Percentiles rank a stretch among this genome's conserved stretches.
Conservation (phyloP, 2,113 vertebrate genomes). For the Daphoenositta chrysoptera region DNA sequence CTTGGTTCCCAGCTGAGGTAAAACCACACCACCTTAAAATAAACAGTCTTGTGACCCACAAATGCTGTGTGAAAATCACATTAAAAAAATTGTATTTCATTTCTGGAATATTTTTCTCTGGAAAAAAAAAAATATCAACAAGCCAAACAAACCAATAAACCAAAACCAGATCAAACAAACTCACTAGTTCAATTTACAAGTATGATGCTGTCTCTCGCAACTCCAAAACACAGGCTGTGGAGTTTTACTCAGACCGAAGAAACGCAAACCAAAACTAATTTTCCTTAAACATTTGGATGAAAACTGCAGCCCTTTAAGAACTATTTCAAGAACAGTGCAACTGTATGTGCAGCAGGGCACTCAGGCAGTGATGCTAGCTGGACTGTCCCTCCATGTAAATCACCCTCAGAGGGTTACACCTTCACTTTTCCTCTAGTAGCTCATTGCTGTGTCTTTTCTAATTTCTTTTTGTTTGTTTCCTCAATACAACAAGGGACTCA, state of each 20-base stretch:
- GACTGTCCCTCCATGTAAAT: not conserved
- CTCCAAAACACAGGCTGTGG: not conserved
- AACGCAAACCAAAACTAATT: not conserved
- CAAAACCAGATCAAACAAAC: not conserved
- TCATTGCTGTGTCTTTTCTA: not conserved
- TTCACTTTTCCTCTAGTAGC: not conserved
- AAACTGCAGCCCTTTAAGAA: not conserved
- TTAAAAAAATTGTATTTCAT: not conserved
- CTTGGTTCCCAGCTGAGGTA: not conserved
- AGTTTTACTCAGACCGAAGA: not conserved
- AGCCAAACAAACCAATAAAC: not conserved
- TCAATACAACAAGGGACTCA: not conserved
- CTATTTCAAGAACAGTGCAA: not conserved
- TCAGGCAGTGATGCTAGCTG: not conserved
- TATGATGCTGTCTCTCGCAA: not conserved
- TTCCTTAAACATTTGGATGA: not conserved
- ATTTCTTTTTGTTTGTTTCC: not conserved
- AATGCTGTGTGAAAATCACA: not conserved
- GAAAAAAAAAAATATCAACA: too few species aligned
- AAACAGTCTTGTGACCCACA: not conserved
- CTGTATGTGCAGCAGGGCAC: not conserved
- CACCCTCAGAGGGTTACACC: not conserved
- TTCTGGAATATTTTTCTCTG: not conserved
- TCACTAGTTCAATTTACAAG: not conserved
- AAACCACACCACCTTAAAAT: not conserved